Evolutionary conservation across 2,113 vertebrate species (phyloP).

Genomic region (Vidua macroura): DNA sequence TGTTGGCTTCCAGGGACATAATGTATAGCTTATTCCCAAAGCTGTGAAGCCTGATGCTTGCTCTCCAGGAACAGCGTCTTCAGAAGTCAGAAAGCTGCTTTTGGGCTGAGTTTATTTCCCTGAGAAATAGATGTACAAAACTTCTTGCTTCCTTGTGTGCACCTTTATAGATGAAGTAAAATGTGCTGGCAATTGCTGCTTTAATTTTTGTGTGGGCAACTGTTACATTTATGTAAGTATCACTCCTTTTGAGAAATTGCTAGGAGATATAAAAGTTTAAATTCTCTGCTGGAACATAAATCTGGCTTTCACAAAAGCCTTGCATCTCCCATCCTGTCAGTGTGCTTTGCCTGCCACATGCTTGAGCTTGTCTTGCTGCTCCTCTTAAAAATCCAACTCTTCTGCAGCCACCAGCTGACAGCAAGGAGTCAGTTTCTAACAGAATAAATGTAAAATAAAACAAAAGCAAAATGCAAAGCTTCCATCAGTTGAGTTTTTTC

Average conservation of each 20-base stretch:
- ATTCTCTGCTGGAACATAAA: not conserved
- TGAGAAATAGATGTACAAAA: not conserved
- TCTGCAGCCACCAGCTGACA: not conserved
- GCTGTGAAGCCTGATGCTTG: not conserved
- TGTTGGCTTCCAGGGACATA: not conserved
- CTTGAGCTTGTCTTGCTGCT: not conserved
- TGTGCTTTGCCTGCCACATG: not conserved
- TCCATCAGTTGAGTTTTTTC: not conserved
- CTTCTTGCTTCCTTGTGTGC: not conserved
- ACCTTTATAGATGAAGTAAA: constrained; percentile 4
- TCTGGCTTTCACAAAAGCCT: not conserved
- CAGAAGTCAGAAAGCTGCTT: not conserved
- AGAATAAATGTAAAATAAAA: not conserved
- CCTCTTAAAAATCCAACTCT: not conserved
- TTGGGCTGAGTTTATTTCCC: not conserved
- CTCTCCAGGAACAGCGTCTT: not conserved
- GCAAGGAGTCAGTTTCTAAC: not conserved
- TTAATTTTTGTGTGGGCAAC: constrained; percentile 42
- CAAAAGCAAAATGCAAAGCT: not conserved
- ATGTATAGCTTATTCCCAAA: not conserved
- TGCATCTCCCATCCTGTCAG: not conserved
- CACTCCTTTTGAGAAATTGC: not conserved
- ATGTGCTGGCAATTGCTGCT: not conserved
- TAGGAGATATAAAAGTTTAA: not conserved
- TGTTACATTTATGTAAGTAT: not conserved